Conservation (phyloP, 1,140 invertebrate species). For the Trichomalopsis sarcophagae region DNA sequence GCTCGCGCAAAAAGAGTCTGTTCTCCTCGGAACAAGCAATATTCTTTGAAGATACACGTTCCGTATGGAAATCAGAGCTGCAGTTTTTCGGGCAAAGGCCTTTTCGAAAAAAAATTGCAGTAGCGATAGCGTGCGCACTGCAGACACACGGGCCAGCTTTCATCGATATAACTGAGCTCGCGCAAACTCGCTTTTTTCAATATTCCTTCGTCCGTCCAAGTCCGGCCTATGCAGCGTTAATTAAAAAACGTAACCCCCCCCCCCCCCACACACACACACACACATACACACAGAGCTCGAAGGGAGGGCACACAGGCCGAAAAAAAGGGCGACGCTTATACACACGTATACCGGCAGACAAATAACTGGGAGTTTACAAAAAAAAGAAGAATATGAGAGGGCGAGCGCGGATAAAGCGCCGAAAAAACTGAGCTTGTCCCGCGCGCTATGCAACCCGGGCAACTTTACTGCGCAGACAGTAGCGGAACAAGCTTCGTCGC, state of each 20-base stretch:
- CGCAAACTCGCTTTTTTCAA: slow-evolving; percentile 31
- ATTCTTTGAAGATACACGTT: slow-evolving; percentile 49
- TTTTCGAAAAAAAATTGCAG: slow-evolving; percentile 16
- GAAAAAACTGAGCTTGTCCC: slow-evolving; percentile 45
- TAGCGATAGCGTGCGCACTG: background rate
- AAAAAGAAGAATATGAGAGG: background rate
- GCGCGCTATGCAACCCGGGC: slow-evolving; percentile 61
- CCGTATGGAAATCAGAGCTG: slow-evolving; percentile 32
- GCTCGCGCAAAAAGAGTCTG: slow-evolving; percentile 31
- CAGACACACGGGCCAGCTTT: background rate
- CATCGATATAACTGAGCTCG: slow-evolving; percentile 15
- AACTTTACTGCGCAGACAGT: slow-evolving; percentile 62
- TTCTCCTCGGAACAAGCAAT: slow-evolving; percentile 43
- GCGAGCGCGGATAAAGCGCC: background rate
- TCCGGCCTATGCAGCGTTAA: slow-evolving; percentile 19
- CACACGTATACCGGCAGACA: background rate
- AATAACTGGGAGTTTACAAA: background rate
- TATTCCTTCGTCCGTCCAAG: slow-evolving; percentile 28
- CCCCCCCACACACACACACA: background rate
- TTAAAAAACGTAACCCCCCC: slow-evolving; percentile 33
- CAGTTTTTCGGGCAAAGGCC: slow-evolving; percentile 8
- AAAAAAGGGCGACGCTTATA: background rate
- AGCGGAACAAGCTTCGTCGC: slow-evolving; percentile 49
- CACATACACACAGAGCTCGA: background rate
- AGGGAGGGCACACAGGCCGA: background rate